Base-by-base conservation (phyloP, 2,113 vertebrate species). In the Puffinus mauretanicus region DNA sequence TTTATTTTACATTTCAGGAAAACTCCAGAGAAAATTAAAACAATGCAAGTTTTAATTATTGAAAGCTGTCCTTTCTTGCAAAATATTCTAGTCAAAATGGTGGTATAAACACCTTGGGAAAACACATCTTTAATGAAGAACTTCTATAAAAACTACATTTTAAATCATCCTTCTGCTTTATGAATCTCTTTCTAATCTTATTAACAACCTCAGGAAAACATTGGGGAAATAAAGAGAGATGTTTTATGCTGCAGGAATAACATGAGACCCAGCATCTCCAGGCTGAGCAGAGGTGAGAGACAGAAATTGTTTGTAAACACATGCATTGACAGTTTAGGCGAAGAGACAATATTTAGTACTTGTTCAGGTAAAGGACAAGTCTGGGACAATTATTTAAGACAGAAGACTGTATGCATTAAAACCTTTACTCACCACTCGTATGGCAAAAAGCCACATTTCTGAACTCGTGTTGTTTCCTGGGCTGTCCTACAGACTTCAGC, bases 1-100 rank as follows among this genome's bases (percentile, higher is more conserved):
- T 95, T 95, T 88, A 94, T 96, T 96, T 97, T 90, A 80, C 93
- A 88, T 96, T 77, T 58, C 88, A 97, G 93, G 73, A 94, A 92
- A 81, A 92, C 94, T 90, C 66, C 29, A 91, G 86, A 96, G 91
- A 97, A 97, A 98, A 98, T 95, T 95, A 94, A 97, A 97, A 94
- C 83, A 97, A 94, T 72, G 54, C 36, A 90, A 96, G 65, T 86
- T 97, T 97, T 97, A 97, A 97, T 95, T 96, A 97, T 96, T 96
- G 93, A 97, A 96, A 96, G 82, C 80, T 94, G 78, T 86, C 89
- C 76, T 96, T 96, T 94, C 90, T 95, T 77, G 54, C 79, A 96
- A 87, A 91, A 93, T 96, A 95, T 90, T 80, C 88, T 77, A 91
- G 85, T 83, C 78, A 88, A 95, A 96, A 94, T 47, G 83, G 84